Percentiles rank a stretch among this genome's conserved stretches.
Evolutionary conservation across 2,888 invertebrate genomes (phyloP).

Genomic region (Campoletis raptor): DNA sequence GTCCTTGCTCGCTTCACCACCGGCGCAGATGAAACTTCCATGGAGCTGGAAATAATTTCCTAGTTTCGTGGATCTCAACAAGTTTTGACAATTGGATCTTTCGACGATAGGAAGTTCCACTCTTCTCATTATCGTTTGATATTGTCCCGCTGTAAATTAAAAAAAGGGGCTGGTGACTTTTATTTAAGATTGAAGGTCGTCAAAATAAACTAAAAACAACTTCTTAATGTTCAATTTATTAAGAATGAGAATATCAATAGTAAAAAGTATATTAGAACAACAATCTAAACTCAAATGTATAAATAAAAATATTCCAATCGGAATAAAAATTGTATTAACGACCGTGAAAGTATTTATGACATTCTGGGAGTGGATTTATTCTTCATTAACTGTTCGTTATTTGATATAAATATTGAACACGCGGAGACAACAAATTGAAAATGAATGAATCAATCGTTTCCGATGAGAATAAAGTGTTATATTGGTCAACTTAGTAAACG

Average conservation of each 20-base stretch:
- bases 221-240: background rate
- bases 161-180: background rate
- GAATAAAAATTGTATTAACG: background rate
- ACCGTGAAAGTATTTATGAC: background rate
- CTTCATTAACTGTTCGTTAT: background rate
- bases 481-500: background rate
- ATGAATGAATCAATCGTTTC: background rate
- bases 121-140: conserved; percentile 88
- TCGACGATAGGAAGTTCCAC: conserved; percentile 91
- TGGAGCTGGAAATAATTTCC: conserved; percentile 89
- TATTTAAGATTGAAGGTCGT: background rate
- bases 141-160: conserved; percentile 84
- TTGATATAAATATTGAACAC: background rate
- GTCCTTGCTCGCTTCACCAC: conserved; percentile 90
- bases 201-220: background rate
- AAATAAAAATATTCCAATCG: background rate
- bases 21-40: conserved; percentile 91
- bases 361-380: background rate
- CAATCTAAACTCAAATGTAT: background rate
- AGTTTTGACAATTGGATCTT: conserved; percentile 87
- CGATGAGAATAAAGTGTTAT: background rate
- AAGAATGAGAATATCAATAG: too few relatives aligned
- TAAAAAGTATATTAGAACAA: background rate
- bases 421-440: background rate
- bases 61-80: conserved; percentile 89